These are phyloP conservation scores for Orthonychiurus folsomi DNA, from an alignment of 2,888 invertebrate species.

Conservation along the genomic window DNA sequence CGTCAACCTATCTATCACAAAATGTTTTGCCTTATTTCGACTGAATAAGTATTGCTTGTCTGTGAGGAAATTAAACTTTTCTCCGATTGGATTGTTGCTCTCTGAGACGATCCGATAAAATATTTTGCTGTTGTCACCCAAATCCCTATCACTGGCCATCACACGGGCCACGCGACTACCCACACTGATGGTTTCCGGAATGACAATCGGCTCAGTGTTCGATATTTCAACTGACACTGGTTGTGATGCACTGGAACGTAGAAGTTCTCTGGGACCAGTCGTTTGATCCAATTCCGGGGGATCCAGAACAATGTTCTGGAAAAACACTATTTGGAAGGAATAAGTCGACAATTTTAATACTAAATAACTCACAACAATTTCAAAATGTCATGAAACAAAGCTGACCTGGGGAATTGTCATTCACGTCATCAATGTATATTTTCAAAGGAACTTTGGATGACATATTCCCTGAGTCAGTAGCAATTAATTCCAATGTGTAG, in stretches of 20 bases:
- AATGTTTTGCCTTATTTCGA: slow-evolving; percentile 51
- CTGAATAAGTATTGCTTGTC: slow-evolving; percentile 39
- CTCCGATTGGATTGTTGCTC: slow-evolving; percentile 51
- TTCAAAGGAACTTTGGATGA: slow-evolving; percentile 63
- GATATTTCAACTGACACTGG: slow-evolving; percentile 39
- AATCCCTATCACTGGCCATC: slow-evolving; percentile 39
- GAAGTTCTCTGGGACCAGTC: slow-evolving; percentile 33
- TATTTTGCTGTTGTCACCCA: slow-evolving; percentile 15
- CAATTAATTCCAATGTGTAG: slow-evolving; percentile 62
- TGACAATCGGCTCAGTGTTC: slow-evolving; percentile 35
- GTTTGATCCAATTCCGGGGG: slow-evolving; percentile 35
- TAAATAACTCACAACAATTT: too few species aligned
- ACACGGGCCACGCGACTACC: slow-evolving; percentile 42
- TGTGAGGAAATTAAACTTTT: slow-evolving; percentile 33
- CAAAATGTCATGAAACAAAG: too few species aligned
- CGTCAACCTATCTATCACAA: slow-evolving; percentile 63
- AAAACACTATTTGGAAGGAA: slow-evolving; percentile 22
- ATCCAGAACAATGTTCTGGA: slow-evolving; percentile 37
- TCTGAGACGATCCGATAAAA: slow-evolving; percentile 50
- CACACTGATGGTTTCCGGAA: slow-evolving; percentile 41
- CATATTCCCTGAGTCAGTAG: slow-evolving; percentile 61
- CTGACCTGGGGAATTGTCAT: too few species aligned
- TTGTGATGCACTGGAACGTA: slow-evolving; percentile 37
- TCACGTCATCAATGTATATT: slow-evolving; percentile 65
- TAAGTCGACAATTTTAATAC: too few species aligned